Evolutionary conservation across 1,140 invertebrate genomes (phyloP), one percentile per base, ranked within the genome.

Genomic region (Apis laboriosa): DNA sequence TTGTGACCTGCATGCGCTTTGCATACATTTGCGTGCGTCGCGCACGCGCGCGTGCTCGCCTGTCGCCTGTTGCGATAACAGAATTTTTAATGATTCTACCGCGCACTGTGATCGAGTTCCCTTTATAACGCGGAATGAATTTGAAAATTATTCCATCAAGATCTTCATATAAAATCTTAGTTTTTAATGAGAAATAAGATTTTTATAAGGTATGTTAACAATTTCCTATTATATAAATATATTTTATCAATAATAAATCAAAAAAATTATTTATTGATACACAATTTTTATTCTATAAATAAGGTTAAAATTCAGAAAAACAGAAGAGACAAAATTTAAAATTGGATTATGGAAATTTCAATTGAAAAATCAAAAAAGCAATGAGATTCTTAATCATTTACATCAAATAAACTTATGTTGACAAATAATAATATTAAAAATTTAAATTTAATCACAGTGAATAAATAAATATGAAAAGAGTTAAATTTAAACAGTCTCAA

Each of bases 21-120:
- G 77, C 68, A 80, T 80, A 80, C 55, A 55, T 71, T 79, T 79
- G 61, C 66, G 66, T 51, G 77, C 49, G 13, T 28, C 34, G 76
- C 64, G 53, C 55, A 51, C 58, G 15, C 58, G 58, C 64, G 28
- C 19, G 64, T 49, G 34, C 43, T 19, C 34, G 34, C 64, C 11
- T 67, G 64, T 70, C 24, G 49, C 53, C 61, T 19, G 70, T 53
- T 49, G 56, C 70, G 56, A 64, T 64, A 64, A 75, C 34, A n/a
- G 21, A 49, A 9, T 51, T 75, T 61, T 75, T 61, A 51, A 75
- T 49, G 21, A 34, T 49, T 61, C 13, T 28, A 9, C 56, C 2
- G 49, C 8, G 9, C 28, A 34, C 55, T 3, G 53, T 19, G 53
- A 68, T 51, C 51, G 13, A 56, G 71, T 56, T 73, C 43, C 9